Evolutionary conservation across 2,888 invertebrate genomes (phyloP).

Genomic region (Geotrupes spiniger): DNA sequence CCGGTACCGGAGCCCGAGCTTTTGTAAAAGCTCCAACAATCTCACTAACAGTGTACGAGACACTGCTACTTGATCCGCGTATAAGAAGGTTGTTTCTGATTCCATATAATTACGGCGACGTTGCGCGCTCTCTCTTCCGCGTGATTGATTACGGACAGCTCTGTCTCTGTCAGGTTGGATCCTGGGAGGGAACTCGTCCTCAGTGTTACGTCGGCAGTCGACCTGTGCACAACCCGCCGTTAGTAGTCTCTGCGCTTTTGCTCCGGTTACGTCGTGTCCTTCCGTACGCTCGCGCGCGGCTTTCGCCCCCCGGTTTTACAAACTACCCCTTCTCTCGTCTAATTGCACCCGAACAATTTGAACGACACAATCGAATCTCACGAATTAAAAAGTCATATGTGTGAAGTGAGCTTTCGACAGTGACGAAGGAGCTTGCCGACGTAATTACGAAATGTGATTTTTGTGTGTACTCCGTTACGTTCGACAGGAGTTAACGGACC

Average conservation of each 20-base stretch:
- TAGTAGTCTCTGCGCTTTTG: constrained; percentile 27
- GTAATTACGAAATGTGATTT: too few relatives aligned
- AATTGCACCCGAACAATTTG: too few relatives aligned
- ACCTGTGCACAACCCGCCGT: constrained; percentile 39
- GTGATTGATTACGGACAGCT: constrained; percentile 30
- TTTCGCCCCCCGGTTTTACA: constrained; percentile 5
- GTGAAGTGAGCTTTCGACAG: too few relatives aligned
- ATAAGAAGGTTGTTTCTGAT: constrained; percentile 50
- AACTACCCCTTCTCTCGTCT: too few relatives aligned
- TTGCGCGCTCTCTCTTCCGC: constrained; percentile 33
- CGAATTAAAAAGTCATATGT: too few relatives aligned
- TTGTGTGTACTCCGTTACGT: too few relatives aligned
- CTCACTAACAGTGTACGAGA: constrained; percentile 45
- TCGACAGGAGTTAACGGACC: too few relatives aligned
- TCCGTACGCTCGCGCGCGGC: constrained; percentile 23
- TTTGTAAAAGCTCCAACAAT: constrained; percentile 42
- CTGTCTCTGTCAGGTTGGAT: constrained; percentile 39
- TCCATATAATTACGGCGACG: constrained; percentile 47
- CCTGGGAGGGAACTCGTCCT: constrained; percentile 46
- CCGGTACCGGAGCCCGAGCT: constrained; percentile 39
- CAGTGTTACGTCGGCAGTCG: constrained; percentile 47
- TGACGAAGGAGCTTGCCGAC: too few relatives aligned
- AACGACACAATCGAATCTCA: too few relatives aligned
- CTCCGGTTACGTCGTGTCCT: constrained; percentile 22
- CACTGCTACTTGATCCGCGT: constrained; percentile 48